phyloP scores from a whole-genome alignment of 2,888 invertebrate species.

The Panopea generosa region DNA sequence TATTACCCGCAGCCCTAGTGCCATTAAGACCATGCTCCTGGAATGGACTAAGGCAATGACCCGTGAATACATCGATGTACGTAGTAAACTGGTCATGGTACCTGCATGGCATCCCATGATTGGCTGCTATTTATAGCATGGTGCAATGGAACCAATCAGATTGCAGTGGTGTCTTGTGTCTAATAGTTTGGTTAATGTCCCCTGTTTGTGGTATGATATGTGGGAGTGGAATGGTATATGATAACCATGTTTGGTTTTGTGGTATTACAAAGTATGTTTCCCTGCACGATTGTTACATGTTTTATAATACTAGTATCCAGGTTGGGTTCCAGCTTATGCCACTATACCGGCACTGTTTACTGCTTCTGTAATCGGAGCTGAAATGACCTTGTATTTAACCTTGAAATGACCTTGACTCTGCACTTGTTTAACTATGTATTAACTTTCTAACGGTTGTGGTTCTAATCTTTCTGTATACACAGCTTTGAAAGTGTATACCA shows the following conservation, averaged over 20 bases:
- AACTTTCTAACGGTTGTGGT: no score
- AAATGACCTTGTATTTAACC: neutral
- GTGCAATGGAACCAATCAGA: constrained; percentile 32
- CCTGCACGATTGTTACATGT: no score
- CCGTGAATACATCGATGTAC: constrained; percentile 92
- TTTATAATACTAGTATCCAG: no score
- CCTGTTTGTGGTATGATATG: no score
- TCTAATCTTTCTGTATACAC: no score
- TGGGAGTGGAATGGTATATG: neutral
- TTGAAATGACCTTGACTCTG: neutral
- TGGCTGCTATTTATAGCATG: constrained; percentile 39
- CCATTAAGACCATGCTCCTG: constrained; percentile 97
- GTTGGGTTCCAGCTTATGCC: no score
- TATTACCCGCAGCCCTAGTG: constrained; percentile 91
- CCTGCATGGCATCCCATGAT: constrained; percentile 44
- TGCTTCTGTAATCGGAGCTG: constrained; percentile 1
- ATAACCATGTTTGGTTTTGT: neutral
- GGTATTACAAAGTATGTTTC: neutral
- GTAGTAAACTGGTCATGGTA: constrained; percentile 43
- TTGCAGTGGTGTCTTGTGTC: no score
- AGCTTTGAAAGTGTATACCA: no score
- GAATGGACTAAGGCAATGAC: constrained; percentile 99
- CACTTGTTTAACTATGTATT: neutral
- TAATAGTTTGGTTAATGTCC: no score
- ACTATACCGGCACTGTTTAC: neutral